Conservation (phyloP, 1,140 invertebrate species). For the Apis dorsata region DNA sequence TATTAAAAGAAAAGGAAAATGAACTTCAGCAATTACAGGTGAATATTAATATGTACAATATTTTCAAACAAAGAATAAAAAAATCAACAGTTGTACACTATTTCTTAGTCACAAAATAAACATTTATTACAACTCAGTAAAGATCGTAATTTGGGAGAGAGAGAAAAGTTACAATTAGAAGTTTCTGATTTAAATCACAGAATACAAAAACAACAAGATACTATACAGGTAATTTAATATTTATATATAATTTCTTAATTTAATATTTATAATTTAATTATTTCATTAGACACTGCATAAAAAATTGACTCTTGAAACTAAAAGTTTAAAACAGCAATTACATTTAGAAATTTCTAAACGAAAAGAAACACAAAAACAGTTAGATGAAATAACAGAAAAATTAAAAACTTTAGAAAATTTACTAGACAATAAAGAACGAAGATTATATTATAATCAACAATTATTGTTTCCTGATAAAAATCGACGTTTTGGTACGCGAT, state of each 20-base stretch:
- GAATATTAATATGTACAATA: neutral
- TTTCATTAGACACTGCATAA: conserved; percentile 81
- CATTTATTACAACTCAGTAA: conserved; percentile 85
- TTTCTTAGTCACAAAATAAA: conserved; percentile 81
- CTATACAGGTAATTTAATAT: conserved; percentile 80
- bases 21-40: conserved; percentile 83
- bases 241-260: neutral
- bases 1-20: conserved; percentile 85
- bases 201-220: conserved; percentile 85
- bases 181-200: conserved; percentile 83
- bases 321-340: conserved; percentile 86
- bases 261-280: conserved; percentile 12
- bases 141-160: conserved; percentile 86
- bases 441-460: conserved; percentile 72
- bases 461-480: conserved; percentile 65
- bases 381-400: conserved; percentile 83
- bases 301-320: conserved; percentile 85
- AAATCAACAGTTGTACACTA: neutral
- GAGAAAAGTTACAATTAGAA: conserved; percentile 85
- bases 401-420: conserved; percentile 82
- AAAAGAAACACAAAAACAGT: conserved; percentile 85
- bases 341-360: conserved; percentile 85
- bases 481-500: conserved; percentile 67
- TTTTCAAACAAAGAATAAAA: neutral
- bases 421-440: conserved; percentile 73